Conservation (phyloP, 2,113 vertebrate genomes). For the Probosciger aterrimus region DNA sequence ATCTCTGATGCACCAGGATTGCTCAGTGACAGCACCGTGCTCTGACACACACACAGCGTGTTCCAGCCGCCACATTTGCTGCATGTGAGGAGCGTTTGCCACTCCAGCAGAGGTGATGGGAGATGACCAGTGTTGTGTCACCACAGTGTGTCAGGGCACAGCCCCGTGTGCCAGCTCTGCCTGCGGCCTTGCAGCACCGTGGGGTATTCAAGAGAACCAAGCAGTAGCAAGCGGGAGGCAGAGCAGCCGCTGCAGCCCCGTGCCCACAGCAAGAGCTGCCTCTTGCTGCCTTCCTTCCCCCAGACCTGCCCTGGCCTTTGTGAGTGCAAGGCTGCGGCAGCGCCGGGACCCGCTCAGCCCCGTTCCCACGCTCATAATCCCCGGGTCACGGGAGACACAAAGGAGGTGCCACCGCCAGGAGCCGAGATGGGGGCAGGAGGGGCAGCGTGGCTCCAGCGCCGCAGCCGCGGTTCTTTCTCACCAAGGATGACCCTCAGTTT, state of each 20-base stretch:
- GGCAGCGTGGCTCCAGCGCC: conserved; percentile 57
- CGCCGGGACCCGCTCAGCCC: conserved; percentile 26
- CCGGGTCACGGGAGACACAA: conserved; percentile 84
- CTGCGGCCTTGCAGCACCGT: not conserved
- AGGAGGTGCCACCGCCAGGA: conserved; percentile 75
- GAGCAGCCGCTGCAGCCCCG: not conserved
- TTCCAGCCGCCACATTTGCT: accelerated
- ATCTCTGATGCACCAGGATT: not conserved
- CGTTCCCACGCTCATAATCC: conserved; percentile 86
- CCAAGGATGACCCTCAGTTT: conserved; percentile 63
- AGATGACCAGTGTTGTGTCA: not conserved
- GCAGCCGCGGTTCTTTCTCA: conserved; percentile 71
- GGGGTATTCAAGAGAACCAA: not conserved
- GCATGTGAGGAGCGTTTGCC: accelerated
- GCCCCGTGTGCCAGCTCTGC: not conserved
- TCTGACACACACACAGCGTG: accelerated
- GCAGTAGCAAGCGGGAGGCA: not conserved
- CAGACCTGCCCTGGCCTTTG: not conserved
- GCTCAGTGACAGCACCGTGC: not conserved
- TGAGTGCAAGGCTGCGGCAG: not conserved
- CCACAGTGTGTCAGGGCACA: accelerated
- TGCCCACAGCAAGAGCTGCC: not conserved
- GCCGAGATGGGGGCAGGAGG: conserved; percentile 27
- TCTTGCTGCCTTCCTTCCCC: not conserved
- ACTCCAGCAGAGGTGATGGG: accelerated